phyloP scores from a whole-genome alignment of 53 echinoderm and acorn worm species.

The Patiria pectinifera region DNA sequence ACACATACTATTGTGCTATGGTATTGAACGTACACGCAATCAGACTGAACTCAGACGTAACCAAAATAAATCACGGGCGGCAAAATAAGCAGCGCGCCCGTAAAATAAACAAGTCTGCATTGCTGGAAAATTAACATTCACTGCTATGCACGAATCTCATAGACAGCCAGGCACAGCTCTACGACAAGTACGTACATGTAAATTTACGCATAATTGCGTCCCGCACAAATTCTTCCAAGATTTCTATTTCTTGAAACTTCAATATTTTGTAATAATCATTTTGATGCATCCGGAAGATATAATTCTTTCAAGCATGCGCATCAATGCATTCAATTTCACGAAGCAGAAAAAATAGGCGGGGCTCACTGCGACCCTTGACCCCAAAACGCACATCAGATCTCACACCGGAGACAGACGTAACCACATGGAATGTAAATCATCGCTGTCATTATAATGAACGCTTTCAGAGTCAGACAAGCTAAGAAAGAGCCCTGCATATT shows the following conservation, averaged over 20 bases:
- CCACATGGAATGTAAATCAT: constrained; percentile 2
- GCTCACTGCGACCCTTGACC: not conserved
- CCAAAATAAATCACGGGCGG: constrained; percentile 29
- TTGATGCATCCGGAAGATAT: no score
- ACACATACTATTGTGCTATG: not conserved
- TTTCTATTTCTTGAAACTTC: no score
- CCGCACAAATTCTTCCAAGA: no score
- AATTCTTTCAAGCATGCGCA: no score
- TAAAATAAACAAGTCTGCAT: constrained; percentile 35
- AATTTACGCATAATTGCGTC: no score
- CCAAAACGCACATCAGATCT: not conserved
- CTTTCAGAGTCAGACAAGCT: not conserved
- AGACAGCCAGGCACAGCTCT: no score
- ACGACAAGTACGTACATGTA: no score
- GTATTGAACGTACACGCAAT: not conserved
- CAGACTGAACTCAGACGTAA: not conserved
- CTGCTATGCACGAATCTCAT: not conserved
- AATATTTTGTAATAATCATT: no score
- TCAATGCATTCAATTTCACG: no score
- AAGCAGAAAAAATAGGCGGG: not conserved
- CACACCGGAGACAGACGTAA: not conserved
- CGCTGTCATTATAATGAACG: not conserved
- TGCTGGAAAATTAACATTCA: not conserved
- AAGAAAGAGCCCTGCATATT: constrained; percentile 26
- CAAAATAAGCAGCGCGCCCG: constrained; percentile 12